Conservation (phyloP, 2,113 vertebrate species). For the Anarhynchus alexandrinus region DNA sequence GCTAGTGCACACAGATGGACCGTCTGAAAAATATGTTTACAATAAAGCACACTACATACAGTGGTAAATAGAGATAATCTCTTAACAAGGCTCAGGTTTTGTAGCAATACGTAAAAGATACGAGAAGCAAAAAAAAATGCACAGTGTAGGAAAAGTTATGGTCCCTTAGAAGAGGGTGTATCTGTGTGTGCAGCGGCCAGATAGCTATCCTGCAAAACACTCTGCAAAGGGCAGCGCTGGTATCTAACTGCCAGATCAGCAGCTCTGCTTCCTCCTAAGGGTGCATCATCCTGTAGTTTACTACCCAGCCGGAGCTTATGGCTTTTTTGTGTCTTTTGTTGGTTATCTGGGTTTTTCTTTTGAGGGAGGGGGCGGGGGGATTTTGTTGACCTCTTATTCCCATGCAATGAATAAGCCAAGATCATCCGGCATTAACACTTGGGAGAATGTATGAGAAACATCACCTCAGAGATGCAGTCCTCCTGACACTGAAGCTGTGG, state of each 20-base stretch:
- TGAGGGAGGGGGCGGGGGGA: rapidly evolving
- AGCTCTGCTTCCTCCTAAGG: background rate
- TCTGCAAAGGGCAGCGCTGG: background rate
- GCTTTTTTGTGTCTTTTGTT: background rate
- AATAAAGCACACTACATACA: background rate
- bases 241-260: background rate
- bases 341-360: background rate
- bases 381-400: background rate
- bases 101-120: background rate
- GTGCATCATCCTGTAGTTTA: background rate
- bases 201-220: constrained; percentile 2
- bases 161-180: background rate
- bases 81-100: background rate
- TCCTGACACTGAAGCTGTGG: background rate
- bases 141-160: background rate
- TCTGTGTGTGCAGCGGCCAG: background rate
- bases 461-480: background rate
- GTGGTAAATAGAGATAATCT: background rate
- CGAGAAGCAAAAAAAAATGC: background rate
- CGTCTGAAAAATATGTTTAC: background rate
- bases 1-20: background rate
- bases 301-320: background rate
- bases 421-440: background rate
- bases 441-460: background rate
- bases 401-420: background rate